phyloP scores from a whole-genome alignment of 2,888 invertebrate species.

The Oscheius sp. region DNA sequence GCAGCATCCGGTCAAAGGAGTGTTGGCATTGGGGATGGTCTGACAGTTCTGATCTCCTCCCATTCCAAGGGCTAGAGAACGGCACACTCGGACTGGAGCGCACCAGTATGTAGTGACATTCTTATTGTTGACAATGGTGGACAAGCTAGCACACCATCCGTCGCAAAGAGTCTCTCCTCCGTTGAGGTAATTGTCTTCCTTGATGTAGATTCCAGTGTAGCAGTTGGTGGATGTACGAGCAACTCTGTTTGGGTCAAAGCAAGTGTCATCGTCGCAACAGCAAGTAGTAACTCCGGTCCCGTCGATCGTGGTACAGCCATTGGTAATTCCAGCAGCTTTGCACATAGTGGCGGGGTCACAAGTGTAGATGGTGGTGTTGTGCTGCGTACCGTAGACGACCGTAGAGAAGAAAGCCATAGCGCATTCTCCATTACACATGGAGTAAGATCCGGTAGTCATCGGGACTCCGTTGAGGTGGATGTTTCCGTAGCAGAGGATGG shows the following conservation, averaged over 20 bases:
- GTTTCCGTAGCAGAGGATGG: conserved; percentile 52
- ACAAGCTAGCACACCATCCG: conserved; percentile 54
- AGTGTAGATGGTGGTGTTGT: conserved; percentile 43
- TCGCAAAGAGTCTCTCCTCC: conserved; percentile 58
- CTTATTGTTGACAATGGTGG: conserved; percentile 50
- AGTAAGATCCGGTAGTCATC: conserved; percentile 41
- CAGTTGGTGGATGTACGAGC: conserved; percentile 30
- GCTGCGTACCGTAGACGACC: conserved; percentile 14
- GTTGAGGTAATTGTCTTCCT: conserved; percentile 44
- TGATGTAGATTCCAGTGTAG: conserved; percentile 52
- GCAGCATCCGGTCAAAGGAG: conserved; percentile 54
- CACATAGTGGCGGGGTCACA: conserved; percentile 43
- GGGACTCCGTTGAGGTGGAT: conserved; percentile 47
- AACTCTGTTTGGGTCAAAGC: conserved; percentile 43
- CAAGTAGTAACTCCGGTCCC: conserved; percentile 34
- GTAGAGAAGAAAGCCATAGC: conserved; percentile 37
- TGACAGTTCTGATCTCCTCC: conserved; percentile 55
- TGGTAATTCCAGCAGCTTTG: conserved; percentile 32
- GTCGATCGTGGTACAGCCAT: conserved; percentile 30
- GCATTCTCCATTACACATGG: conserved; percentile 39
- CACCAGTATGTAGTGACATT: conserved; percentile 54
- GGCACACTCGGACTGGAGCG: conserved; percentile 52
- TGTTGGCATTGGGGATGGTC: conserved; percentile 46
- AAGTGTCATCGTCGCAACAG: conserved; percentile 41
- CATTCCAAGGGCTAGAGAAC: conserved; percentile 53